Evolutionary conservation across 2,888 invertebrate species (phyloP).

Genomic region (Tigriopus californicus): DNA sequence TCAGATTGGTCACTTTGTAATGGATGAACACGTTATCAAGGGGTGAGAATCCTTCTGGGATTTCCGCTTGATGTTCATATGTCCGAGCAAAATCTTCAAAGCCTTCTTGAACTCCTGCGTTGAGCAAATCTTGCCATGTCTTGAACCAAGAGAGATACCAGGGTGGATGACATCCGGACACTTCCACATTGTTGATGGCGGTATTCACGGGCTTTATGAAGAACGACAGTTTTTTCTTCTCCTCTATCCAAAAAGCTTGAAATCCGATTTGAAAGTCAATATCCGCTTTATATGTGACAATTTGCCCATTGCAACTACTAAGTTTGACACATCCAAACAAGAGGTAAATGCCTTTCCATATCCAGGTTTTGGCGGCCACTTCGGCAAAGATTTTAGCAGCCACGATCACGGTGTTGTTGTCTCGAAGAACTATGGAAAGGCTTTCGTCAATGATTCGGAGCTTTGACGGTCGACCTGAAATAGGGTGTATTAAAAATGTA

Average conservation of each 20-base stretch:
- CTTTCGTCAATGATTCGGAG: neutral
- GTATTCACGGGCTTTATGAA: constrained; percentile 2
- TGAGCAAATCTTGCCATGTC: constrained; percentile 3
- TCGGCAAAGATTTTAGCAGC: neutral
- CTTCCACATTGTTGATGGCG: neutral
- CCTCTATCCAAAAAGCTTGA: neutral
- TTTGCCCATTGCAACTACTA: neutral
- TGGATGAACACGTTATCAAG: neutral
- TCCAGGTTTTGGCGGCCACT: constrained; percentile 9
- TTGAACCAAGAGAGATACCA: constrained; percentile 8
- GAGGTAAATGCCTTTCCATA: constrained; percentile 3
- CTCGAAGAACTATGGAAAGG: neutral
- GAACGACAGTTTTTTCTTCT: neutral
- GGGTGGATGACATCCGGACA: constrained; percentile 3
- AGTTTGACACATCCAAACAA: constrained; percentile 1
- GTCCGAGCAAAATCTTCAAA: neutral
- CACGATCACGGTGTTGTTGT: constrained; percentile 3
- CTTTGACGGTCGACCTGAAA: neutral
- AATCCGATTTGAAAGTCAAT: neutral
- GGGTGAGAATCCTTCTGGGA: neutral
- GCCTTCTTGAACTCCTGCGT: neutral
- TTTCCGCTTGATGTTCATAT: neutral
- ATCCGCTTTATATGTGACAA: constrained; percentile 1
- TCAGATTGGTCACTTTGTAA: neutral
- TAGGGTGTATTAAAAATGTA: neutral